Conservation (phyloP, 2,113 vertebrate species). For the Chamaea fasciata region DNA sequence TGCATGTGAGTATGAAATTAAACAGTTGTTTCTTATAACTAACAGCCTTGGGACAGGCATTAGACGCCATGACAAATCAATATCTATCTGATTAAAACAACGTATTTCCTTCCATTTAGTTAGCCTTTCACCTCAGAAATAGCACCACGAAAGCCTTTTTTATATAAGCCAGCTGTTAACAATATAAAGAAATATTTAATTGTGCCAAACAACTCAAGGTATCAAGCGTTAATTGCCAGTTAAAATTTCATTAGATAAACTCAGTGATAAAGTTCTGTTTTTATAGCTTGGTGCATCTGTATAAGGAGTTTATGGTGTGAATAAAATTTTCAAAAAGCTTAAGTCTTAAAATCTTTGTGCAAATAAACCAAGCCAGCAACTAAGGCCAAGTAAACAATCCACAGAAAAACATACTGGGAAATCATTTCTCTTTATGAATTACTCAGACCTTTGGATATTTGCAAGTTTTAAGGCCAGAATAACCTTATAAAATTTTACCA, state of each 20-base stretch:
- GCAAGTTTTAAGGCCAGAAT: not conserved
- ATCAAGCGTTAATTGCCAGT: not conserved
- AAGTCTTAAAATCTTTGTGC: not conserved
- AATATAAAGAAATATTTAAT: not conserved
- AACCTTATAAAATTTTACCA: not conserved
- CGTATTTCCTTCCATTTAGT: not conserved
- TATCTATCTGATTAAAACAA: not conserved
- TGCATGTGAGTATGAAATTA: not conserved
- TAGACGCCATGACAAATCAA: not conserved
- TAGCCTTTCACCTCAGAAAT: slow-evolving; percentile 33
- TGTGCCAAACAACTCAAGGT: not conserved
- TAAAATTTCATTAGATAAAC: not conserved
- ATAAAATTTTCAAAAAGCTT: not conserved
- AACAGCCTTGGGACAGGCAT: not conserved
- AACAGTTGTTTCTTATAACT: not conserved
- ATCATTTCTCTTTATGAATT: not conserved
- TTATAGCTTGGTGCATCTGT: not conserved
- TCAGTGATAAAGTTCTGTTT: not conserved
- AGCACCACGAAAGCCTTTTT: not conserved
- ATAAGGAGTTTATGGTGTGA: not conserved
- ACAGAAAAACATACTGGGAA: not conserved
- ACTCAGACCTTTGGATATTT: not conserved
- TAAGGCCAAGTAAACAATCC: not conserved
- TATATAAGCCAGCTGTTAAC: not conserved
- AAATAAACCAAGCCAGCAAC: not conserved